Evolutionary conservation across 2,797 vertebrate species (phyloP).

Genomic region (Chlorospingus flavigularis): DNA sequence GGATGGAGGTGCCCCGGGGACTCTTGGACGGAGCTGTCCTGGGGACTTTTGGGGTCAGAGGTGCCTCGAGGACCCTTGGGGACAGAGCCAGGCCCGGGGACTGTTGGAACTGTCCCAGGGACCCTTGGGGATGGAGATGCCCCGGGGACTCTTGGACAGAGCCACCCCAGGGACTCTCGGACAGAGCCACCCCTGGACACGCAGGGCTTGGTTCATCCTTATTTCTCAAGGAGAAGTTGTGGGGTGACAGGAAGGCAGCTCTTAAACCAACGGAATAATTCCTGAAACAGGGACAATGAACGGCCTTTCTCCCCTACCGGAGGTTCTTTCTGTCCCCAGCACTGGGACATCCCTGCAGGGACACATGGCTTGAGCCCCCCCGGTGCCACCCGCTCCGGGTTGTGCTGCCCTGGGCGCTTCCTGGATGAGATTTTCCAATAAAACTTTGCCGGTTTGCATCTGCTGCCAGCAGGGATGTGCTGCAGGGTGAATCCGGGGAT

Average conservation of each 20-base stretch:
- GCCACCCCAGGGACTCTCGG: background rate
- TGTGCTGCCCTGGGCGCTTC: background rate
- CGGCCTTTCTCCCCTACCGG: background rate
- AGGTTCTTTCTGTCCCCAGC: background rate
- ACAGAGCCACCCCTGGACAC: accelerated
- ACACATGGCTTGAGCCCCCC: background rate
- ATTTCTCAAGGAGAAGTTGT: background rate
- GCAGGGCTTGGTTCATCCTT: background rate
- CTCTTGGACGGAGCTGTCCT: accelerated
- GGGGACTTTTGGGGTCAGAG: background rate
- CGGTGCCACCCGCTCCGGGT: background rate
- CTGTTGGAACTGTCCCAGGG: background rate
- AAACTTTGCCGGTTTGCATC: background rate
- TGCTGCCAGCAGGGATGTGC: background rate
- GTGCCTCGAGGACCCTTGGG: background rate
- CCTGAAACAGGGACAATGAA: background rate
- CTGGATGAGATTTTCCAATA: accelerated
- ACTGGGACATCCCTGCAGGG: accelerated
- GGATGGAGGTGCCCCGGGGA: background rate
- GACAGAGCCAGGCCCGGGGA: accelerated
- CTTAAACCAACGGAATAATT: accelerated
- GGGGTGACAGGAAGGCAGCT: background rate
- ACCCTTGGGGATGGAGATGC: accelerated
- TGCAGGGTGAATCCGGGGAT: background rate
- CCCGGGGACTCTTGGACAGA: too few relatives aligned